Percentiles rank a stretch among this genome's conserved stretches.
Evolutionary conservation across 1,140 invertebrate species (phyloP).

Genomic region (Brachionus koreanus): DNA sequence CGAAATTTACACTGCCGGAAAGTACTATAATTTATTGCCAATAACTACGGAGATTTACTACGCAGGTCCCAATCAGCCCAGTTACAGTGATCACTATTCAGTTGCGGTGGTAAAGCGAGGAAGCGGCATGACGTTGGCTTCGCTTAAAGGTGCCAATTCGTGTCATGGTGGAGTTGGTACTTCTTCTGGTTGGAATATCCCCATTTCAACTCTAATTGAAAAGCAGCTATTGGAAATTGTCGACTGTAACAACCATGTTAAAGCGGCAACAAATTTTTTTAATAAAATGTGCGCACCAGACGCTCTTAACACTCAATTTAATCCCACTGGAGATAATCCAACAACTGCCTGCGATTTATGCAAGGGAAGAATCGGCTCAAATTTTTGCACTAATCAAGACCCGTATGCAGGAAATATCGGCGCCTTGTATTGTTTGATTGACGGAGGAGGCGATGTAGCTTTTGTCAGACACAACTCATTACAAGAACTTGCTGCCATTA

Average conservation of each 20-base stretch:
- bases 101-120: slow-evolving; percentile 77
- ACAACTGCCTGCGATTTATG: slow-evolving; percentile 78
- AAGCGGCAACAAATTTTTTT: slow-evolving; percentile 83
- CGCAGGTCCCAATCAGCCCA: not conserved
- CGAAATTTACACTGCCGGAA: slow-evolving; percentile 82
- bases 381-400: slow-evolving; percentile 77
- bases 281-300: slow-evolving; percentile 86
- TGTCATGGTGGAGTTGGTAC: slow-evolving; percentile 80
- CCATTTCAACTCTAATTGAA: slow-evolving; percentile 77
- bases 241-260: slow-evolving; percentile 88
- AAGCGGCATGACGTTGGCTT: slow-evolving; percentile 64
- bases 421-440: slow-evolving; percentile 72
- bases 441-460: slow-evolving; percentile 73
- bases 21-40: slow-evolving; percentile 85
- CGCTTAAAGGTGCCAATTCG: slow-evolving; percentile 69
- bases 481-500: slow-evolving; percentile 42
- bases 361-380: slow-evolving; percentile 60
- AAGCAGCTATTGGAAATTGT: slow-evolving; percentile 73
- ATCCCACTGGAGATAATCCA: slow-evolving; percentile 77
- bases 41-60: slow-evolving; percentile 62
- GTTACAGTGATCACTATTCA: slow-evolving; percentile 72
- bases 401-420: slow-evolving; percentile 83
- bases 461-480: slow-evolving; percentile 78
- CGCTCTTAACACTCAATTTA: slow-evolving; percentile 82
- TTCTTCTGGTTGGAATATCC: slow-evolving; percentile 85